These are phyloP conservation scores for Cerceris ruficornis DNA, from an alignment of 2,888 invertebrate genomes.

Conservation along the genomic window DNA sequence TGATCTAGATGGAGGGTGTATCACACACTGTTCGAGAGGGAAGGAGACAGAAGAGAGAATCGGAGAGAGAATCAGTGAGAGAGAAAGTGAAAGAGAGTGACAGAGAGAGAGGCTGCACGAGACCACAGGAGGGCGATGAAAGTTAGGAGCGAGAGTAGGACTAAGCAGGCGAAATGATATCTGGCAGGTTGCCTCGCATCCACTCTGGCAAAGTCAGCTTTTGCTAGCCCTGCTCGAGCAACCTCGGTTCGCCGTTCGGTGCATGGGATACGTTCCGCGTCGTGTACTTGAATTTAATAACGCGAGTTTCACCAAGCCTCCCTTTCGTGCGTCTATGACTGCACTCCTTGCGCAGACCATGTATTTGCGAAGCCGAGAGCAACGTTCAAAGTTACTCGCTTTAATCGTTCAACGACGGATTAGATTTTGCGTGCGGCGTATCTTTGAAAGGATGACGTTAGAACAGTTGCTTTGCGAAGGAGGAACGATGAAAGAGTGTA, in stretches of 20 bases:
- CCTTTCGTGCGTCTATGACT: slow-evolving; percentile 36
- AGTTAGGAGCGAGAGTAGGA: slow-evolving; percentile 32
- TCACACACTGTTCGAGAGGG: too few relatives aligned
- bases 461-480: too few relatives aligned
- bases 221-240: slow-evolving; percentile 20
- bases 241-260: slow-evolving; percentile 6
- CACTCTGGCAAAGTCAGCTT: slow-evolving; percentile 42
- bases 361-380: slow-evolving; percentile 10
- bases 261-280: slow-evolving; percentile 26
- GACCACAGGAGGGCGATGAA: slow-evolving; percentile 26
- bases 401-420: too few relatives aligned
- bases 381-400: background rate
- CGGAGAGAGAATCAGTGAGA: too few relatives aligned
- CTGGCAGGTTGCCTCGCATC: slow-evolving; percentile 46
- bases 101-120: background rate
- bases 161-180: slow-evolving; percentile 37
- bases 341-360: background rate
- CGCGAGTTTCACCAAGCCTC: slow-evolving; percentile 35
- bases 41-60: too few relatives aligned
- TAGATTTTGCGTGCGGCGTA: too few relatives aligned
- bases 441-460: too few relatives aligned
- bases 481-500: too few relatives aligned
- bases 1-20: too few relatives aligned
- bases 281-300: slow-evolving; percentile 63
- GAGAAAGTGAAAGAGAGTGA: background rate